Evolutionary conservation across 1,140 invertebrate genomes (phyloP).

Genomic region (Halyomorpha halys): DNA sequence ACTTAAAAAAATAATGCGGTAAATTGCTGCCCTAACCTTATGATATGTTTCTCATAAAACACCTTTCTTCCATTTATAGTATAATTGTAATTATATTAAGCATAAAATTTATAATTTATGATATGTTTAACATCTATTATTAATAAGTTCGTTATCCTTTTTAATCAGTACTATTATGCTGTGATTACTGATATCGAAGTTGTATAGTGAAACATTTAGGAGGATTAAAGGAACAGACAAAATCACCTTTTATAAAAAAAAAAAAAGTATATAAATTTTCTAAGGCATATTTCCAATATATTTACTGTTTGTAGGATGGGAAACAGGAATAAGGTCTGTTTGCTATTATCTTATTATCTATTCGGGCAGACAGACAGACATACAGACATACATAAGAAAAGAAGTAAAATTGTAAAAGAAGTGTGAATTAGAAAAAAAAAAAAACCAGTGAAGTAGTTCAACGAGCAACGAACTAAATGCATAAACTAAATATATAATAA

Average conservation of each 20-base stretch:
- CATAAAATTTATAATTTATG: slow-evolving; percentile 15
- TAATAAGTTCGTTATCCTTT: not conserved
- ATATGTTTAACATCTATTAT: slow-evolving; percentile 19
- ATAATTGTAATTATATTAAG: slow-evolving; percentile 9
- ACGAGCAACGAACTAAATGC: not conserved
- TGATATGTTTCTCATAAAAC: slow-evolving; percentile 13
- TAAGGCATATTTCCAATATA: too few relatives aligned
- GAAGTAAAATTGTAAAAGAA: slow-evolving; percentile 6
- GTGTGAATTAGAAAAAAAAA: slow-evolving; percentile 1
- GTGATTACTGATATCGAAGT: not conserved
- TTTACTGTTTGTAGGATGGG: too few relatives aligned
- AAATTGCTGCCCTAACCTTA: slow-evolving; percentile 9
- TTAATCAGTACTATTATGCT: slow-evolving; percentile 1
- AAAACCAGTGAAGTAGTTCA: not conserved
- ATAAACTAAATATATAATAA: too few relatives aligned
- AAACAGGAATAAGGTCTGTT: too few relatives aligned
- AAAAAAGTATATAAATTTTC: too few relatives aligned
- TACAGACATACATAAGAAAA: slow-evolving; percentile 12
- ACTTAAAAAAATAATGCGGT: slow-evolving; percentile 14
- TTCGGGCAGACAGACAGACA: not conserved
- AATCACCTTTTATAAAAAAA: too few relatives aligned
- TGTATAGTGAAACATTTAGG: too few relatives aligned
- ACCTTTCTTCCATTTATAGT: not conserved
- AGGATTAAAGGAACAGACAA: too few relatives aligned
- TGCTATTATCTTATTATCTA: not conserved